Conservation (phyloP, 2,797 vertebrate species). For the Pangasius mekongensis region DNA sequence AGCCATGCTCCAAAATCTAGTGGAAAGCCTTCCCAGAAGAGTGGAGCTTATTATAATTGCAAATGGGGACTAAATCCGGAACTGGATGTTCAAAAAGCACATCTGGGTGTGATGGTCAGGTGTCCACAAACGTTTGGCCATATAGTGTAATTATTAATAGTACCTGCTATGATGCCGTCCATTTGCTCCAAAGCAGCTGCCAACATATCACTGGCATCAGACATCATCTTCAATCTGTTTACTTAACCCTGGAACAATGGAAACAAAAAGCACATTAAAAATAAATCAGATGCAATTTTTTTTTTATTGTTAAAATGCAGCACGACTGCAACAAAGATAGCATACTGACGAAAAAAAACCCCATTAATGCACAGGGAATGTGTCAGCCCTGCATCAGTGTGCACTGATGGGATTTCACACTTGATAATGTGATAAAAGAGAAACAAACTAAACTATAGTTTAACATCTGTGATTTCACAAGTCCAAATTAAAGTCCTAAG, state of each 20-base stretch:
- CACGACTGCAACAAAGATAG: not conserved
- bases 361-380: not conserved
- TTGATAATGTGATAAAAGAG: not conserved
- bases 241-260: conserved; percentile 39
- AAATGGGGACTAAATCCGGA: not conserved
- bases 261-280: not conserved
- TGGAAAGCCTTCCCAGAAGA: not conserved
- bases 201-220: conserved; percentile 89
- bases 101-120: not conserved
- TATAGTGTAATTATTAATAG: not conserved
- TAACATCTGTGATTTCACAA: not conserved
- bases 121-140: not conserved
- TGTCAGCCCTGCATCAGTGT: not conserved
- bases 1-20: not conserved
- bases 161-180: conserved; percentile 92
- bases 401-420: not conserved
- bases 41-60: not conserved
- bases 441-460: not conserved
- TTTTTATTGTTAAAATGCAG: not conserved
- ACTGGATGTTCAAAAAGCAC: not conserved
- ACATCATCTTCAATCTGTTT: conserved; percentile 81
- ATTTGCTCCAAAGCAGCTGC: conserved; percentile 90
- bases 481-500: too few species aligned
- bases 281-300: not conserved
- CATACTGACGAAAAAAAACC: not conserved